Evolutionary conservation across 1,140 invertebrate species (phyloP).

Genomic region (Drosophila prosaltans): DNA sequence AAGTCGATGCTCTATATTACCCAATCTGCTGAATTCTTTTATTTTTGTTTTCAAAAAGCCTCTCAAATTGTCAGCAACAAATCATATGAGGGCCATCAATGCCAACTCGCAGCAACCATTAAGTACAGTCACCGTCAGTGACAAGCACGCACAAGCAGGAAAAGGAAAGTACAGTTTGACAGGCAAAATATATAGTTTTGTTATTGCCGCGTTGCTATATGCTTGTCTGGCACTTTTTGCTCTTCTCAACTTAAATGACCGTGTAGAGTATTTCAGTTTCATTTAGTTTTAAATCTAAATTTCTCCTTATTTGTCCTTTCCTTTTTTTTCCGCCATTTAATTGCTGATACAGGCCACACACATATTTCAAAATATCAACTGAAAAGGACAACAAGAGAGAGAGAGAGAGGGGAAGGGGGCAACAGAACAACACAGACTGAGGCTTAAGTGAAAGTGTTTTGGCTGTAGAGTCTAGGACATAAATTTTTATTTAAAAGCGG

Average conservation of each 20-base stretch:
- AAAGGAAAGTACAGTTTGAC: slow-evolving; percentile 26
- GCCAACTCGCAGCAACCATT: slow-evolving; percentile 43
- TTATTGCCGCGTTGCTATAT: not conserved
- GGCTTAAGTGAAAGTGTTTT: slow-evolving; percentile 67
- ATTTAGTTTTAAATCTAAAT: not conserved
- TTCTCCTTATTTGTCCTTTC: slow-evolving; percentile 13
- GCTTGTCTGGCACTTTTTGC: slow-evolving; percentile 4
- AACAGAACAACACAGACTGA: not conserved
- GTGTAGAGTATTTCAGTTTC: not conserved
- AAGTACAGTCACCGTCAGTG: slow-evolving; percentile 52
- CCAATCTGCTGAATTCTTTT: not conserved
- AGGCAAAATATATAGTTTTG: slow-evolving; percentile 15
- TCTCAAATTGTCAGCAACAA: slow-evolving; percentile 71
- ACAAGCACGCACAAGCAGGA: slow-evolving; percentile 8
- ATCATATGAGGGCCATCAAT: slow-evolving; percentile 62
- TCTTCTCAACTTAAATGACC: not conserved
- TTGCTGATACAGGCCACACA: slow-evolving; percentile 41
- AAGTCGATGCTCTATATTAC: not conserved
- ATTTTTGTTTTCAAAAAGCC: slow-evolving; percentile 16
- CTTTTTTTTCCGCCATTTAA: slow-evolving; percentile 32
- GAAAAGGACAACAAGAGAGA: slow-evolving; percentile 4
- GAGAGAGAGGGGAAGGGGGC: not conserved
- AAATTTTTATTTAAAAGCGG: slow-evolving; percentile 71
- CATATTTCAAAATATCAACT: slow-evolving; percentile 72
- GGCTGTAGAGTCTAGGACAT: slow-evolving; percentile 47